Evolutionary conservation across 1,140 invertebrate species (phyloP).

Genomic region (Bombus vancouverensis): DNA sequence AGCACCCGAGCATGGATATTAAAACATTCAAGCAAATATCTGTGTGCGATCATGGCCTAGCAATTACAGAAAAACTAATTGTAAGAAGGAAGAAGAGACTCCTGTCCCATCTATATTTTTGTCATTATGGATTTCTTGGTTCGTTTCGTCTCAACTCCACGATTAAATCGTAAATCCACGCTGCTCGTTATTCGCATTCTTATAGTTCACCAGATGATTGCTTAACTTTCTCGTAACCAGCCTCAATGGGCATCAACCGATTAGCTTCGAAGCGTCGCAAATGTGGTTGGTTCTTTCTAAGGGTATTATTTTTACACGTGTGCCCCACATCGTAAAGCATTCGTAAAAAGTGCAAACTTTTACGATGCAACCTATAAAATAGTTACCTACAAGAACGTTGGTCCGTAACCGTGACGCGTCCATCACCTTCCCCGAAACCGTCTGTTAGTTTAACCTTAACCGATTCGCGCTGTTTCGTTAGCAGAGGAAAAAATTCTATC

Average conservation of each 20-base stretch:
- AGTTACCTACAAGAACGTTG: conserved; percentile 1
- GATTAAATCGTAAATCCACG: background rate
- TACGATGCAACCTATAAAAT: conserved; percentile 14
- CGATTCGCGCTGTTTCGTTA: no score
- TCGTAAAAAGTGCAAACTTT: conserved; percentile 22
- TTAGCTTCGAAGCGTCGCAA: conserved; percentile 9
- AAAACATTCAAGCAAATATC: background rate
- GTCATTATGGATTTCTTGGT: background rate
- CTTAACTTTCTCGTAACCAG: background rate
- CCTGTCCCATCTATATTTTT: no score
- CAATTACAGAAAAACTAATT: no score
- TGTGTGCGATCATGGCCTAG: no score
- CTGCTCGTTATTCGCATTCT: background rate
- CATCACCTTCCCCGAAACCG: no score
- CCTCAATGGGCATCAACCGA: background rate
- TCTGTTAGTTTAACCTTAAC: no score
- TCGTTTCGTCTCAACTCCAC: background rate
- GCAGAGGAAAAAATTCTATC: background rate
- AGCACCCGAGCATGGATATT: background rate
- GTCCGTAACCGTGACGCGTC: background rate
- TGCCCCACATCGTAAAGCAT: conserved; percentile 1
- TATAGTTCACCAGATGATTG: background rate
- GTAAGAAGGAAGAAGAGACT: no score
- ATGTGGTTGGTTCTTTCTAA: background rate
- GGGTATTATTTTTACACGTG: conserved; percentile 42